Conservation (phyloP, 2,113 vertebrate genomes). For the Sula dactylatra region DNA sequence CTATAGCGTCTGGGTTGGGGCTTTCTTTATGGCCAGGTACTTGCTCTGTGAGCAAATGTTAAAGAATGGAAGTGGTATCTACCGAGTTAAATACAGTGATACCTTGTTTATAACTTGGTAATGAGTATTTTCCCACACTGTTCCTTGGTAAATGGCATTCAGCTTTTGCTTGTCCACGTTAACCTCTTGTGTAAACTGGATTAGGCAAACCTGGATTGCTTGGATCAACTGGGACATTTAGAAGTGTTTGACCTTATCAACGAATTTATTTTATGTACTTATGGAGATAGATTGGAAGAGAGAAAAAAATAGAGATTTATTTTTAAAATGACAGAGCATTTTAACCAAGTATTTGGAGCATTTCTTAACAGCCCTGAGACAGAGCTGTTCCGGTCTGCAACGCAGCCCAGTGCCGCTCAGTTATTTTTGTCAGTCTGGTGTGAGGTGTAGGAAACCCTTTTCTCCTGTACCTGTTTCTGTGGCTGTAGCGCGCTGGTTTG, state of each 20-base stretch:
- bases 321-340: neutral
- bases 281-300: neutral
- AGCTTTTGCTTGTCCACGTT: neutral
- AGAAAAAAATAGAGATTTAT: neutral
- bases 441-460: neutral
- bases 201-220: neutral
- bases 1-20: neutral
- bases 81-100: neutral
- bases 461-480: neutral
- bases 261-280: neutral
- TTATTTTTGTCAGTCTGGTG: neutral
- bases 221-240: neutral
- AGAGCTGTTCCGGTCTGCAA: neutral
- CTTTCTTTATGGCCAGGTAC: neutral
- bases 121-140: neutral
- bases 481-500: neutral
- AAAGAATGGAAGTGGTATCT: neutral
- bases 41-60: neutral
- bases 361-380: neutral
- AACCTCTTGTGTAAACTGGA: neutral
- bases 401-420: neutral
- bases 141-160: neutral
- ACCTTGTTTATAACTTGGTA: neutral
- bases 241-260: neutral
- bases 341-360: neutral